Evolutionary conservation across 2,888 invertebrate species (phyloP).

Genomic region (Melanophora roralis): DNA sequence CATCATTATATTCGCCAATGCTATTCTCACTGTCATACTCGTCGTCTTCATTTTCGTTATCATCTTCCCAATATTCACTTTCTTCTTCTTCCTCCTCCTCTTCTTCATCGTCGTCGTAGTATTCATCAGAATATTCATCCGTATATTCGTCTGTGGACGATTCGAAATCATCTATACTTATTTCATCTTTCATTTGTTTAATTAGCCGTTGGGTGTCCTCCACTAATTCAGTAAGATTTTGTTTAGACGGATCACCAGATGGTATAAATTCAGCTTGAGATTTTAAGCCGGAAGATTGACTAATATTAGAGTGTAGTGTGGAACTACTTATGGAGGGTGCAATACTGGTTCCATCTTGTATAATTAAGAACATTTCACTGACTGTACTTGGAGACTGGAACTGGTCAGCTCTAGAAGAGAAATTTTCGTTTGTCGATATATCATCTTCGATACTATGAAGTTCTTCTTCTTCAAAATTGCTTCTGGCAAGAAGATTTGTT

Average conservation of each 20-base stretch:
- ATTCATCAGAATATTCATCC: slow-evolving; percentile 71
- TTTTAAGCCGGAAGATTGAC: slow-evolving; percentile 63
- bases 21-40: slow-evolving; percentile 69
- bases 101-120: slow-evolving; percentile 70
- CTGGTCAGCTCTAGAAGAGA: slow-evolving; percentile 45
- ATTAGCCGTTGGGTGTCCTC: slow-evolving; percentile 81
- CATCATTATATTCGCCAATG: slow-evolving; percentile 67
- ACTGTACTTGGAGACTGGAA: slow-evolving; percentile 65
- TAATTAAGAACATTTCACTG: slow-evolving; percentile 66
- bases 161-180: slow-evolving; percentile 79
- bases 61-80: slow-evolving; percentile 66
- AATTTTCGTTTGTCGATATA: slow-evolving; percentile 47
- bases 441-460: slow-evolving; percentile 69
- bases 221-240: slow-evolving; percentile 79
- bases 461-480: slow-evolving; percentile 67
- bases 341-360: slow-evolving; percentile 49
- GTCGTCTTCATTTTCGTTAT: slow-evolving; percentile 71
- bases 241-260: slow-evolving; percentile 73
- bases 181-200: slow-evolving; percentile 83
- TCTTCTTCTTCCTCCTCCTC: slow-evolving; percentile 67
- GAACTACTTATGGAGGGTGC: slow-evolving; percentile 65
- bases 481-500: not conserved
- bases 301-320: slow-evolving; percentile 67
- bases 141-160: slow-evolving; percentile 78
- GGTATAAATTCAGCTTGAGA: slow-evolving; percentile 70